These are phyloP conservation scores for Phocoena sinus DNA, from an alignment of 2,113 vertebrate species.

Conservation along the genomic window DNA sequence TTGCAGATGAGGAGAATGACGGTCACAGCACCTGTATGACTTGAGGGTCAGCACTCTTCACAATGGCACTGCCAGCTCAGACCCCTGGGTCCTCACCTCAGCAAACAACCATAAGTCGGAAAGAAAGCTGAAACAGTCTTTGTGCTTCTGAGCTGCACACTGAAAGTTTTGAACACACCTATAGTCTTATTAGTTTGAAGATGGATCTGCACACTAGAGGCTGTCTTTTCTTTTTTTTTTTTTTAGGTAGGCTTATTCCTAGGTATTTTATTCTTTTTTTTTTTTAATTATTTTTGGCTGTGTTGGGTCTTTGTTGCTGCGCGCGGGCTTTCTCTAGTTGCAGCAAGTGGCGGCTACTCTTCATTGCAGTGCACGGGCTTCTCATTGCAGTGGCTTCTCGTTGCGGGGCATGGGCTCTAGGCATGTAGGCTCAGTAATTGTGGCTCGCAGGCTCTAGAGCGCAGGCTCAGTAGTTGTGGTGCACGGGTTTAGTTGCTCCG, in stretches of 20 bases:
- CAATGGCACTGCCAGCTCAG: neutral
- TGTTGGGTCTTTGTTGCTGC: too few species aligned
- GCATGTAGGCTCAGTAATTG: too few species aligned
- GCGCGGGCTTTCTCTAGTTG: too few species aligned
- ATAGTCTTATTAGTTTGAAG: neutral
- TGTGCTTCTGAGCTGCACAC: neutral
- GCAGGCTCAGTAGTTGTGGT: too few species aligned
- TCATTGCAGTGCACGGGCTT: too few species aligned
- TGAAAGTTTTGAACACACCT: neutral
- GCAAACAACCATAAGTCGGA: neutral
- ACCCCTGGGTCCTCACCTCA: neutral
- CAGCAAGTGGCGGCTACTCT: fast-evolving
- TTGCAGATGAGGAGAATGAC: neutral
- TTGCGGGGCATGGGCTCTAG: too few species aligned
- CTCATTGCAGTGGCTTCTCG: too few species aligned
- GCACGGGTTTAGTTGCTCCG: too few species aligned
- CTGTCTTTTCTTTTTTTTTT: neutral
- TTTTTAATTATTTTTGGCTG: too few species aligned
- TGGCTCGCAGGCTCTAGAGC: too few species aligned
- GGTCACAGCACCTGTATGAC: neutral
- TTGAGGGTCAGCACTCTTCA: neutral
- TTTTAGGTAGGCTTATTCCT: too few species aligned
- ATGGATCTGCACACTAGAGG: neutral
- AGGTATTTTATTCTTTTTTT: too few species aligned
- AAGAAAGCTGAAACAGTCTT: neutral